These are phyloP conservation scores for Brachymystax lenok DNA, from an alignment of 2,797 vertebrate species.

Conservation along the genomic window DNA sequence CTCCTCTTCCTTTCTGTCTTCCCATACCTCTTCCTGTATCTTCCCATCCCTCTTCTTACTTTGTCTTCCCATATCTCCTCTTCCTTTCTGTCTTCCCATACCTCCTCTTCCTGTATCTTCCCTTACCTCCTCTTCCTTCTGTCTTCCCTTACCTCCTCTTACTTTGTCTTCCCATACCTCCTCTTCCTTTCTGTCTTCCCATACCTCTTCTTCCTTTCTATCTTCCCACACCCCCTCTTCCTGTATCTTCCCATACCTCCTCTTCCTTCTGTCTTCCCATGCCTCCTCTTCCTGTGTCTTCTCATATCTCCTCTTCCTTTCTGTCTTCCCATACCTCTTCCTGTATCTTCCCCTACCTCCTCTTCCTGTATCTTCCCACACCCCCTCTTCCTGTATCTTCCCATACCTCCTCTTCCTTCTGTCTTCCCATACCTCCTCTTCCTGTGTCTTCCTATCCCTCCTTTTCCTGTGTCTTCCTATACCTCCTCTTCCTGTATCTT, in stretches of 20 bases:
- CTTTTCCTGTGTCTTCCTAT: too few relatives aligned
- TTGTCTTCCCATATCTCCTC: neutral
- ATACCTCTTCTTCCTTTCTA: neutral
- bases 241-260: neutral
- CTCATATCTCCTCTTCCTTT: neutral
- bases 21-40: too few relatives aligned
- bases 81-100: neutral
- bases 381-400: neutral
- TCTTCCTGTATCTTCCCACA: too few relatives aligned
- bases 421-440: neutral
- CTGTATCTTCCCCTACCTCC: neutral
- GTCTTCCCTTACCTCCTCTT: neutral
- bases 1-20: too few relatives aligned
- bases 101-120: neutral
- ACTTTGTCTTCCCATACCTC: too few relatives aligned
- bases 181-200: neutral
- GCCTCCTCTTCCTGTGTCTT: constrained; percentile 17
- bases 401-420: neutral
- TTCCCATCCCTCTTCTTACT: too few relatives aligned
- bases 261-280: constrained; percentile 14
- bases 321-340: neutral
- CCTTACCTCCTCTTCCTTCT: neutral
- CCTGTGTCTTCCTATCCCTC: neutral
- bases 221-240: neutral
- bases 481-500: too few relatives aligned